A percentile compares a stretch with the other conserved stretches of the same genome.
phyloP scores from a whole-genome alignment of 1,140 invertebrate genomes.

The Calliopsis andreniformis region DNA sequence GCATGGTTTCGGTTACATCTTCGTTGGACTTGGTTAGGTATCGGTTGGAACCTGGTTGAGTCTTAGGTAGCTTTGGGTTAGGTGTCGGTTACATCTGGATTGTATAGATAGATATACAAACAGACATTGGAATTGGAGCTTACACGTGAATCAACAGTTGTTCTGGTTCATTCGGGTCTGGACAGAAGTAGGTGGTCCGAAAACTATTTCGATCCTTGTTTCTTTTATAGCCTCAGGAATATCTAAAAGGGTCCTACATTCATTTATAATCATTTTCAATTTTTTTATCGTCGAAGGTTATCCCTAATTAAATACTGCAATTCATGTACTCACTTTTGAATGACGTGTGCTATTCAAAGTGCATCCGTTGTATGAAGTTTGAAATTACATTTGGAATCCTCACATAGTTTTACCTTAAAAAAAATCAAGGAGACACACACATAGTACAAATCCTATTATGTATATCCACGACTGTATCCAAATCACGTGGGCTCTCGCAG shows the following conservation, averaged over 20 bases:
- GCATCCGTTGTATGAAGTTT: no score
- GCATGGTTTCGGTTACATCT: conserved; percentile 23
- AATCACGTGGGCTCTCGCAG: no score
- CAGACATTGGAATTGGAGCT: conserved; percentile 38
- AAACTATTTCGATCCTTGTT: neutral
- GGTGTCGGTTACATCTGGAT: conserved; percentile 32
- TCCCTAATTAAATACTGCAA: no score
- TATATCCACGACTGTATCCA: no score
- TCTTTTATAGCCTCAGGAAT: neutral
- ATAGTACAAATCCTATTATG: no score
- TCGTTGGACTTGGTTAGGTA: conserved; percentile 39
- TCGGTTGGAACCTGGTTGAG: conserved; percentile 39
- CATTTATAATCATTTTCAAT: no score
- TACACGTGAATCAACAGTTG: conserved; percentile 47
- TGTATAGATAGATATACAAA: conserved; percentile 32
- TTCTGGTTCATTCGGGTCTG: neutral
- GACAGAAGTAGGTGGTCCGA: neutral
- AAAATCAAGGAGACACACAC: no score
- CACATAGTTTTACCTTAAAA: no score
- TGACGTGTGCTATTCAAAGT: no score
- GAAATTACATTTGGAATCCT: no score
- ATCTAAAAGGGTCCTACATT: neutral
- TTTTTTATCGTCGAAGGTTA: no score
- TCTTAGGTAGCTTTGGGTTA: conserved; percentile 52
- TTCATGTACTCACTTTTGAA: no score